A percentile compares a stretch with the other conserved stretches of the same genome.
Conservation (phyloP, 2,888 invertebrate genomes). For the Noctua comes region DNA sequence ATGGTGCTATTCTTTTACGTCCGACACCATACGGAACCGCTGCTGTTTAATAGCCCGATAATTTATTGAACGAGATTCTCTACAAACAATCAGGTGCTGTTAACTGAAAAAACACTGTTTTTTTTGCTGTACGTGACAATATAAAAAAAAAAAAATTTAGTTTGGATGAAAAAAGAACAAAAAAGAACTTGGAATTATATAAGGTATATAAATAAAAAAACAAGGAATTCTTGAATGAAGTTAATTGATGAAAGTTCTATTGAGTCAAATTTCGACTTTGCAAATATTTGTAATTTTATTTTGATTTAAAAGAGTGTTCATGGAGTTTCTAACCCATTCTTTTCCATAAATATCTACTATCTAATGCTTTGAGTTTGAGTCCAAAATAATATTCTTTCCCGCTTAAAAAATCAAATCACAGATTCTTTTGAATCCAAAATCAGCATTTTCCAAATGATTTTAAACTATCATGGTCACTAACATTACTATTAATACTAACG, state of each 20-base stretch:
- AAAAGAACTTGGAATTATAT: neutral
- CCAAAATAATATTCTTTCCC: too few relatives aligned
- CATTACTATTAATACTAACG: too few relatives aligned
- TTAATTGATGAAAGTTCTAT: constrained; percentile 17
- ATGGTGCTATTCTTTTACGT: too few relatives aligned
- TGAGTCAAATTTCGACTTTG: neutral
- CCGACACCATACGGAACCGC: too few relatives aligned
- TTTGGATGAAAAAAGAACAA: neutral
- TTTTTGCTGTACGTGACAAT: too few relatives aligned
- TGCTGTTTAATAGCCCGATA: constrained; percentile 12
- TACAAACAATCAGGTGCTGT: constrained; percentile 6
- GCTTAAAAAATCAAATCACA: neutral
- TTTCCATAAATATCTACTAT: too few relatives aligned
- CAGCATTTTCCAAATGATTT: neutral
- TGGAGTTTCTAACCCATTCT: too few relatives aligned
- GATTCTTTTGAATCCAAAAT: neutral
- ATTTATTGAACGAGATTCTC: constrained; percentile 14
- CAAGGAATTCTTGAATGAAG: neutral
- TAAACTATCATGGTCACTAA: too few relatives aligned
- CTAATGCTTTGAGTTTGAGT: too few relatives aligned
- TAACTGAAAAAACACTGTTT: too few relatives aligned
- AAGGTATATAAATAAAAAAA: neutral
- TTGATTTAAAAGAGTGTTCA: too few relatives aligned
- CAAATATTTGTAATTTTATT: neutral
- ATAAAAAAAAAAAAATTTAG: too few relatives aligned